These are phyloP conservation scores for Triplophysa dalaica DNA, from an alignment of 2,113 vertebrate genomes.

Conservation along the genomic window DNA sequence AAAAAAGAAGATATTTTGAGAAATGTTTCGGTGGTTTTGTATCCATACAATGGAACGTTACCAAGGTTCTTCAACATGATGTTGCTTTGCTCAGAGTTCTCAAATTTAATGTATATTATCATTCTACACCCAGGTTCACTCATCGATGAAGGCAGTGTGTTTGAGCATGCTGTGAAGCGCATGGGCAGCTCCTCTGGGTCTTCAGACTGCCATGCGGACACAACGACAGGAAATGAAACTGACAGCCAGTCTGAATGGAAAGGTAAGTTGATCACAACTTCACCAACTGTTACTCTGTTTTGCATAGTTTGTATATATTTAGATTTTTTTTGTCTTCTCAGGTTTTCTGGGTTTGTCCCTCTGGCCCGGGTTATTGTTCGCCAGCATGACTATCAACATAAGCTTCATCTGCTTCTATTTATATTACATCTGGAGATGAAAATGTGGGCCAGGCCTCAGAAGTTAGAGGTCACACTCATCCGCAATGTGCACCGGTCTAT, in stretches of 20 bases:
- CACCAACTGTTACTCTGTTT: neutral
- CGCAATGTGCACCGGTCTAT: slow-evolving; percentile 19
- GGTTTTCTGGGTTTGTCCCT: slow-evolving; percentile 70
- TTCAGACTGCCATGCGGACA: slow-evolving; percentile 86
- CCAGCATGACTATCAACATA: slow-evolving; percentile 86
- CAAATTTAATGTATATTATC: neutral
- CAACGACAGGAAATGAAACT: slow-evolving; percentile 79
- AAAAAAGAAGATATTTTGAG: no score
- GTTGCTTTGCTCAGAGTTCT: neutral
- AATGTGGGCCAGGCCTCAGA: neutral
- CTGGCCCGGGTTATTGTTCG: slow-evolving; percentile 77
- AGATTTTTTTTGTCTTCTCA: slow-evolving; percentile 53
- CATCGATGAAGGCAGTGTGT: slow-evolving; percentile 72
- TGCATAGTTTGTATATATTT: neutral
- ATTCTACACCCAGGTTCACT: slow-evolving; percentile 57
- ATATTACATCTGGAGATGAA: slow-evolving; percentile 80
- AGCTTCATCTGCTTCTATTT: slow-evolving; percentile 81
- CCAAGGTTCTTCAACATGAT: neutral
- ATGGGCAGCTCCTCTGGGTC: slow-evolving; percentile 81
- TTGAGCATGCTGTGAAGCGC: slow-evolving; percentile 74
- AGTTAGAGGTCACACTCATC: neutral
- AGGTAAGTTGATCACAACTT: slow-evolving; percentile 68
- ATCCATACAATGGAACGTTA: no score
- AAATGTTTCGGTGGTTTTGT: no score
- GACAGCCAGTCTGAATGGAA: slow-evolving; percentile 71